Base-by-base conservation (phyloP, 2,797 vertebrate species). In the Semotilus atromaculatus region DNA sequence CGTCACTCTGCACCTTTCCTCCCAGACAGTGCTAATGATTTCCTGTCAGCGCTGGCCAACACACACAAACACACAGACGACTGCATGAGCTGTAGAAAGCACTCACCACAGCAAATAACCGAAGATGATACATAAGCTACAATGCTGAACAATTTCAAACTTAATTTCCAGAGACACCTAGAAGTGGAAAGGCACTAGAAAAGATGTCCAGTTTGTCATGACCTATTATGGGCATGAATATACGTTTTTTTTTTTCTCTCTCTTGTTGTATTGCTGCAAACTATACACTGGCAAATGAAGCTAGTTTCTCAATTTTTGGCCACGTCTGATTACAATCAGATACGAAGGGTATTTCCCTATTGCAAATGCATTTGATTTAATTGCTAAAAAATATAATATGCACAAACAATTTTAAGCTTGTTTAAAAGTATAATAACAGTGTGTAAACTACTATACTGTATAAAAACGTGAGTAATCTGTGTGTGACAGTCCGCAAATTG, bases 11-110 rank as follows among this genome's bases (percentile, higher is more conserved):
- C 78, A 73, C 84, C 76, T 81, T 80, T 80, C 62, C 68, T 58
- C 53, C 55, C 60, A 80, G 67, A 86, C 75, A 43, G 43, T 1
- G 67, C 84, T 84, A 86, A 87, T 86, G 86, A 89, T 89, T 87
- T 89, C 73, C 81, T 82, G 84, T 84, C 81, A 82, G 74, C 7
- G 29, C 67, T 74, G 40, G 76, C 67, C 55, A 85, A 43, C 70
- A 82, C 77, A 86, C 67, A 36, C 74, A 73, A 45, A 72, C 48
- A 66, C 40, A 82, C 53, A 78, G 55, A 68, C 18, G n/a, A 58
- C 51, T 68, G 26, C 34, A 80, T 29, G 40, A 21, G 4, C 60
- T 76, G 45, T 43, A 64, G 62, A 68, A 83, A 77, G 81, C 62
- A 67, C 51, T 84, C 60, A 62, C 13, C 38, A 71, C 29, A 83